These are phyloP conservation scores for Trichopria drosophilae DNA, from an alignment of 2,888 invertebrate species.

Conservation along the genomic window DNA sequence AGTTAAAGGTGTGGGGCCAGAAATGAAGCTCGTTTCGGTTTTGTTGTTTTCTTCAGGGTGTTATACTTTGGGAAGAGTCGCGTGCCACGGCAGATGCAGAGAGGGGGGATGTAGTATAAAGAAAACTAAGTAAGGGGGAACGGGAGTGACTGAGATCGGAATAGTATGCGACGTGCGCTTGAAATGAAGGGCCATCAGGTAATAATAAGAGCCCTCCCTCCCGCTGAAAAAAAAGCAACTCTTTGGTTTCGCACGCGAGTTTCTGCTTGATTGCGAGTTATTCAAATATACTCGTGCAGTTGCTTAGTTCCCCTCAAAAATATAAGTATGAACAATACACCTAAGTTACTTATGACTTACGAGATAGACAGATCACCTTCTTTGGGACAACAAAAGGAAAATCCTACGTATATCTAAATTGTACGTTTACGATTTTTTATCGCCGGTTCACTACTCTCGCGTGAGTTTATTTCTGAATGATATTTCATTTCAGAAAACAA, in stretches of 20 bases:
- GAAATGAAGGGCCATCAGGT: slow-evolving; percentile 44
- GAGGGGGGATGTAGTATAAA: slow-evolving; percentile 34
- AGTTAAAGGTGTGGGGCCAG: slow-evolving; percentile 8
- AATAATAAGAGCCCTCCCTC: slow-evolving; percentile 41
- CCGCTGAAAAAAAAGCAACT: slow-evolving; percentile 31
- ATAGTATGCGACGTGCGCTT: slow-evolving; percentile 24
- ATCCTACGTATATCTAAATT: no score
- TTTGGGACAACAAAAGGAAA: no score
- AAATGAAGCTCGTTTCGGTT: slow-evolving; percentile 10
- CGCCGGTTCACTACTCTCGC: no score
- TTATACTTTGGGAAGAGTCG: slow-evolving; percentile 32
- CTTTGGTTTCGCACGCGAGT: slow-evolving; percentile 29
- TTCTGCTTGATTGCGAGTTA: slow-evolving; percentile 35
- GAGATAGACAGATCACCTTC: no score
- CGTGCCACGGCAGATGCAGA: slow-evolving; percentile 50
- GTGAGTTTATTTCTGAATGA: no score
- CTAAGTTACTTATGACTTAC: no score
- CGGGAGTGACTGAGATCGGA: slow-evolving; percentile 23
- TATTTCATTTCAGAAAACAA: no score
- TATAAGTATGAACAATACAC: no score
- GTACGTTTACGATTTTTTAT: no score
- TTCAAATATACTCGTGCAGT: slow-evolving; percentile 31
- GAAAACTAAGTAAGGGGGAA: slow-evolving; percentile 26
- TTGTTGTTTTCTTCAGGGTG: slow-evolving; percentile 33
- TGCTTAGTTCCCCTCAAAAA: no score